phyloP scores from a whole-genome alignment of 2,113 vertebrate species.

The Calyptommatus sinebrachiatus region DNA sequence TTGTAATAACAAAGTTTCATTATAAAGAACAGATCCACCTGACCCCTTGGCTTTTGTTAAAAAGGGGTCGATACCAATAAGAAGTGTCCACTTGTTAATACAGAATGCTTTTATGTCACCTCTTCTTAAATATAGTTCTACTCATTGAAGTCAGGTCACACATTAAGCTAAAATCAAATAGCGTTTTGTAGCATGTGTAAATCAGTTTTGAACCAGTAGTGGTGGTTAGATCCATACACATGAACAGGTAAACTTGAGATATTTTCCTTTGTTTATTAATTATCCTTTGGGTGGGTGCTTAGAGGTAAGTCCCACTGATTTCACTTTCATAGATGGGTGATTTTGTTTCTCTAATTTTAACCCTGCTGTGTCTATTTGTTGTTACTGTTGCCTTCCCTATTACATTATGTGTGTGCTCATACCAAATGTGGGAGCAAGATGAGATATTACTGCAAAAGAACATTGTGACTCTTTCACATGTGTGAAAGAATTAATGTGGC shows the following conservation, averaged over 20 bases:
- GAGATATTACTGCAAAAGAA: background rate
- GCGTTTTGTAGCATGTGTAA: background rate
- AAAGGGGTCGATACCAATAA: background rate
- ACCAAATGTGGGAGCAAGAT: background rate
- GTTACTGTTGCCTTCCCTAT: background rate
- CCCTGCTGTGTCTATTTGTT: conserved; percentile 1
- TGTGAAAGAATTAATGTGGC: background rate
- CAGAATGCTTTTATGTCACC: background rate
- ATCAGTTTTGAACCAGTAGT: background rate
- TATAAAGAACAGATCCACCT: too few species aligned
- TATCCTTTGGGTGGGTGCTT: background rate
- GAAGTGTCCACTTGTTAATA: background rate
- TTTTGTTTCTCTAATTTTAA: conserved; percentile 3
- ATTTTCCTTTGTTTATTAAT: background rate
- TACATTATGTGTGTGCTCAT: background rate
- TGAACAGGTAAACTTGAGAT: background rate
- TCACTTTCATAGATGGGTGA: background rate
- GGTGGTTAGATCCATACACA: background rate
- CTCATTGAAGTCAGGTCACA: background rate
- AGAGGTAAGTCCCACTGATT: background rate
- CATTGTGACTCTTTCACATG: background rate
- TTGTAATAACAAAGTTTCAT: too few species aligned
- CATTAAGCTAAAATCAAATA: background rate
- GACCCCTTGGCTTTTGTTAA: too few species aligned
- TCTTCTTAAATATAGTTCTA: background rate